These are phyloP conservation scores for Eristalis intricaria DNA, from an alignment of 2,888 invertebrate genomes.

Conservation along the genomic window DNA sequence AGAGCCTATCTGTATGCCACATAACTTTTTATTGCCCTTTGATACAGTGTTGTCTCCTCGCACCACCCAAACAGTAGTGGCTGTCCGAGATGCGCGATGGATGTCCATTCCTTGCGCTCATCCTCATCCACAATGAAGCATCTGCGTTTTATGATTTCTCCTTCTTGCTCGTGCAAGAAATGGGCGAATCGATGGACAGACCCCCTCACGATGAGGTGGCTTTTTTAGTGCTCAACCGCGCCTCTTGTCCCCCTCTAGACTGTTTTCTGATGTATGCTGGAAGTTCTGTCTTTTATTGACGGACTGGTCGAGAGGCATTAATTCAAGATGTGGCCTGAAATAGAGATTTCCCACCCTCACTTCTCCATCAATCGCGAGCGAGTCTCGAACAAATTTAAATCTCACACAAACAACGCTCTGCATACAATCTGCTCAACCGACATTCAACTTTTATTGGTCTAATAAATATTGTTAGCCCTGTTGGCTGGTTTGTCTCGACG, in stretches of 20 bases:
- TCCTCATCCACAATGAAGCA: conserved; percentile 53
- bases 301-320: conserved; percentile 25
- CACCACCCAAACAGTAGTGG: not conserved
- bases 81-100: not conserved
- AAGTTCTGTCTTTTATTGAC: conserved; percentile 58
- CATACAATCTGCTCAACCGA: conserved; percentile 20
- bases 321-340: conserved; percentile 61
- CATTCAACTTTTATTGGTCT: conserved; percentile 62
- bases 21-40: conserved; percentile 64
- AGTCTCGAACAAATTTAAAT: conserved; percentile 19
- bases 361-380: not conserved
- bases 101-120: conserved; percentile 25
- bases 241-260: conserved; percentile 2
- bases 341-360: conserved; percentile 9
- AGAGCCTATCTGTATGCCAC: conserved; percentile 30
- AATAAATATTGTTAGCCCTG: conserved; percentile 40
- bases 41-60: conserved; percentile 35
- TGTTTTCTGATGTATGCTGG: conserved; percentile 39
- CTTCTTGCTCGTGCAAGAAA: conserved; percentile 29
- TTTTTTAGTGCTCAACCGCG: conserved; percentile 37
- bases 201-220: conserved; percentile 39
- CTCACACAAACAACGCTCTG: not conserved
- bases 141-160: conserved; percentile 59
- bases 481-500: not conserved
- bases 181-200: not conserved